These are phyloP conservation scores for Chelonia mydas DNA, from an alignment of 2,797 vertebrate species.

Conservation along the genomic window DNA sequence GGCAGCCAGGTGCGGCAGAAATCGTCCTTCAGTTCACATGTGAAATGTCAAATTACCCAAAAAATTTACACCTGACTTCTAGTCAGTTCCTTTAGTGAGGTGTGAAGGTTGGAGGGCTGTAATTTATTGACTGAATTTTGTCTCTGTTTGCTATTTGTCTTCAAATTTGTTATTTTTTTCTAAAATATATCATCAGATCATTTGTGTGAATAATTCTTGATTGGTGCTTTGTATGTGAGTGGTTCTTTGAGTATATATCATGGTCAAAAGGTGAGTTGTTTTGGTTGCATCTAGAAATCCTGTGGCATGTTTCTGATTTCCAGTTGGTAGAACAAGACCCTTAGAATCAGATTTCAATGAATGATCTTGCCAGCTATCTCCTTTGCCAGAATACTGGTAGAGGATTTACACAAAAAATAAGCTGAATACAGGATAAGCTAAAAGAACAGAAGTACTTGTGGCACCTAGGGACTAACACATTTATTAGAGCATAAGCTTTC, in stretches of 20 bases:
- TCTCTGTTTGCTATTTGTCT: neutral
- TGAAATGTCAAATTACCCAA: neutral
- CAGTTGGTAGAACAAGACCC: accelerated
- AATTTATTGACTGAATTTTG: neutral
- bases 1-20: neutral
- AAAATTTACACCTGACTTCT: neutral
- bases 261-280: neutral
- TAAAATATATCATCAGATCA: neutral
- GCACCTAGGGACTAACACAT: too few relatives aligned
- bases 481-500: too few relatives aligned
- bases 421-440: neutral
- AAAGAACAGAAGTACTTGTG: neutral
- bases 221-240: accelerated
- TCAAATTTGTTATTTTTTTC: neutral
- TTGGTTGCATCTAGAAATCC: neutral
- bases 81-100: neutral
- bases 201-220: neutral
- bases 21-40: neutral
- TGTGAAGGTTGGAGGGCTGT: neutral
- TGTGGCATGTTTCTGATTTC: neutral
- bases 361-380: neutral
- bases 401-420: neutral
- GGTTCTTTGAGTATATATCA: neutral
- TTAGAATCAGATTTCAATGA: neutral
- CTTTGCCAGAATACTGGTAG: neutral